Conservation (phyloP, 2,113 vertebrate genomes). For the Elephantulus edwardii region DNA sequence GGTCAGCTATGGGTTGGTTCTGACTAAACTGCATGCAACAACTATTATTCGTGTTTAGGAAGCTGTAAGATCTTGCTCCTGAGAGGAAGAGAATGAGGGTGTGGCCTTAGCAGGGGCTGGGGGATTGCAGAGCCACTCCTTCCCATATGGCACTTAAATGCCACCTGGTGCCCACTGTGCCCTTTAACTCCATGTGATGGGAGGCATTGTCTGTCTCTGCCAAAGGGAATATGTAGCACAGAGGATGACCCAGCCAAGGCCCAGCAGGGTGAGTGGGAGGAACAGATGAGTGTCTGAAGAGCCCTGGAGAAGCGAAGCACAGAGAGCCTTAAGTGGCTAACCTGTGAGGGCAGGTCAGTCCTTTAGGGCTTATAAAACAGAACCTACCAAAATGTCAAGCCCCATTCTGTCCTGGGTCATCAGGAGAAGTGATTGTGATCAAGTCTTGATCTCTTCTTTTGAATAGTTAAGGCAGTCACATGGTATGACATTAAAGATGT, state of each 20-base stretch:
- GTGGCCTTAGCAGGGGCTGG: not conserved
- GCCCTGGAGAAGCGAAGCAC: not conserved
- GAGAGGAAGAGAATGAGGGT: not conserved
- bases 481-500: not conserved
- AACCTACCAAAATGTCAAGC: not conserved
- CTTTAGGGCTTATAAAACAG: conserved; percentile 29
- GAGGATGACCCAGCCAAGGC: not conserved
- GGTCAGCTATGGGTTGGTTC: too few relatives aligned
- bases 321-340: too few relatives aligned
- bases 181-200: not conserved
- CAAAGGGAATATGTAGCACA: too few relatives aligned
- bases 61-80: not conserved
- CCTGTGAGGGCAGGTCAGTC: not conserved
- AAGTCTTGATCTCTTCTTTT: too few relatives aligned
- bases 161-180: too few relatives aligned
- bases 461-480: too few relatives aligned
- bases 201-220: too few relatives aligned
- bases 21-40: too few relatives aligned
- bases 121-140: not conserved
- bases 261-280: not conserved
- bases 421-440: too few relatives aligned
- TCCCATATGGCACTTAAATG: not conserved
- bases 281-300: not conserved
- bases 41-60: too few relatives aligned
- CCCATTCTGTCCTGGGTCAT: too few relatives aligned